Base-by-base conservation (phyloP, 2,888 invertebrate species). In the Halocaridina rubra region DNA sequence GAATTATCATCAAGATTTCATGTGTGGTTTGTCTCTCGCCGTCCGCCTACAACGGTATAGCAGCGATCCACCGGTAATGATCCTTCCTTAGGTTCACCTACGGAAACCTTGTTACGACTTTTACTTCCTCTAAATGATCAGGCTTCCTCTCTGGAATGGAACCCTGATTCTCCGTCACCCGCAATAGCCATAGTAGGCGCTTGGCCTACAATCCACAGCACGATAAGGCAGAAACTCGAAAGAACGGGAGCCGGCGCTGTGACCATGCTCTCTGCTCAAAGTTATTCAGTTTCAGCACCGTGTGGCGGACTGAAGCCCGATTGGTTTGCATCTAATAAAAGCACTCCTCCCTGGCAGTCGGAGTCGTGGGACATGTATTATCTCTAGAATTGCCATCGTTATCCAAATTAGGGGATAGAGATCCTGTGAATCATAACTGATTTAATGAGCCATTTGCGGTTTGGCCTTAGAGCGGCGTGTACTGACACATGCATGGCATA, bases 221-320 rank as follows among this genome's bases (percentile, higher is more conserved):
- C 93, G 93, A 93, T 93, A 93, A 92, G 93, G 93, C 93, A 93
- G 93, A 93, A 92, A 93, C 92, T 93, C 93, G 92, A 93, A 93
- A 92, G 93, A 92, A 92, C 91, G 92, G 92, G 92, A 92, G 92
- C 92, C 92, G 92, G 92, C 91, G 90, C 92, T 89, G 87, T 91
- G 90, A 91, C 91, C 89, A 91, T 91, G 91, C 90, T 91, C 86
- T 86, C 78, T 78, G 57, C 71, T n/a, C 71, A 71, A 53, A 33
- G 67, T 85, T 86, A 84, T 79, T 79, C 64, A 46, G 86, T 71
- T 22, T 78, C 87, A 76, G 61, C 71, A 75, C 10, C 39, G 1
- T 24, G 16, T 39, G 19, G 33, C 10, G 46, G 13, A 19, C 57
- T 57, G 24, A n/a, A 27, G 8, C 16, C 30, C 71, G 27, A n/a